Conservation (phyloP, 2,113 vertebrate genomes). For the Oryzias woworae region DNA sequence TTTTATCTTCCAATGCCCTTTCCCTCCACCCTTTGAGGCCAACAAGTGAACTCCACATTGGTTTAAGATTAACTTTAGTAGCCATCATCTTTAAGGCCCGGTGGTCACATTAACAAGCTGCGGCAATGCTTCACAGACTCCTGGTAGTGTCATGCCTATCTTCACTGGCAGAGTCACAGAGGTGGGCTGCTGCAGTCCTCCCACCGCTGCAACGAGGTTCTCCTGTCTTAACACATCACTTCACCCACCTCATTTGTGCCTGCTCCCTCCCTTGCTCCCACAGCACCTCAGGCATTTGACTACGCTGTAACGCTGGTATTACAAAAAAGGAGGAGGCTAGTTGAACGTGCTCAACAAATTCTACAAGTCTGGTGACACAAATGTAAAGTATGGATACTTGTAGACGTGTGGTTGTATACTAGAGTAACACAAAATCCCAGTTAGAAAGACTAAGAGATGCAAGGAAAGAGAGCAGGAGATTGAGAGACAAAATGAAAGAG, state of each 20-base stretch:
- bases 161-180: constrained; percentile 47
- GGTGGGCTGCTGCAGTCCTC: constrained; percentile 47
- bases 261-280: constrained; percentile 30
- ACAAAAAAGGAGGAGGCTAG: constrained; percentile 42
- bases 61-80: constrained; percentile 71
- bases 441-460: constrained; percentile 30
- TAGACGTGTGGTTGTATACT: constrained; percentile 46
- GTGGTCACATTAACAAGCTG: constrained; percentile 67
- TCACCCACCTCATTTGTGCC: constrained; percentile 56
- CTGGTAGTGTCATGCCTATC: constrained; percentile 44
- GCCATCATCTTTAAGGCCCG: constrained; percentile 70
- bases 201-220: constrained; percentile 38
- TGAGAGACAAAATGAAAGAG: constrained; percentile 63
- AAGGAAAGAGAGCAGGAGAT: constrained; percentile 53
- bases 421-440: constrained; percentile 18
- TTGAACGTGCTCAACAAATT: constrained; percentile 36
- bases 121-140: constrained; percentile 44
- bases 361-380: constrained; percentile 52
- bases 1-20: constrained; percentile 37
- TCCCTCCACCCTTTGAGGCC: constrained; percentile 49
- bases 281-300: constrained; percentile 58
- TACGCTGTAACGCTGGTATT: constrained; percentile 59
- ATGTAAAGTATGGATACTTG: constrained; percentile 39
- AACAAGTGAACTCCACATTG: constrained; percentile 45
- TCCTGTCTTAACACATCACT: constrained; percentile 68